These are phyloP conservation scores for Apotomis turbidana DNA, from an alignment of 2,888 invertebrate species.

Conservation along the genomic window DNA sequence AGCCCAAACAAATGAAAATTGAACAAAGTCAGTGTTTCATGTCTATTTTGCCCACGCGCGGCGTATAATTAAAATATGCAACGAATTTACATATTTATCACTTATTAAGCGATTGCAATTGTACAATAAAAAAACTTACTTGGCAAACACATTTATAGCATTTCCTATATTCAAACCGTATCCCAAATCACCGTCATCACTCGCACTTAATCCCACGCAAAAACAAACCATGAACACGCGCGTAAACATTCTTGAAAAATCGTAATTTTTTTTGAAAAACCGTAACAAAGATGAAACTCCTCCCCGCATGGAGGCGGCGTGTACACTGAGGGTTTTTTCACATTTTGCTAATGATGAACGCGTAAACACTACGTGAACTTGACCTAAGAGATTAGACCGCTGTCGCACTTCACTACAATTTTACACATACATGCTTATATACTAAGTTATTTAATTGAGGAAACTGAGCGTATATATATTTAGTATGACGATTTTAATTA, in stretches of 20 bases:
- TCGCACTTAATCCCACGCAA: constrained; percentile 57
- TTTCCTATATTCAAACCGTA: constrained; percentile 74
- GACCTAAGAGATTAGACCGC: constrained; percentile 73
- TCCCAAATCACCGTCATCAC: constrained; percentile 67
- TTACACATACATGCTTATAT: constrained; percentile 15
- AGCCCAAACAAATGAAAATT: too few relatives aligned
- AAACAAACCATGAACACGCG: constrained; percentile 56
- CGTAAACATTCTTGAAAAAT: constrained; percentile 53
- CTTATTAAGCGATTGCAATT: constrained; percentile 14
- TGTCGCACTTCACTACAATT: constrained; percentile 41
- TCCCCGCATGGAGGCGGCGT: constrained; percentile 57
- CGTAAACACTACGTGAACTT: constrained; percentile 75
- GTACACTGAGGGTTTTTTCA: constrained; percentile 71
- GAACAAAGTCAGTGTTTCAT: too few relatives aligned
- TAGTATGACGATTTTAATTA: not conserved
- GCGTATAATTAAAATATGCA: constrained; percentile 8
- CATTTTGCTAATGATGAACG: constrained; percentile 72
- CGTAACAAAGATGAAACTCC: constrained; percentile 46
- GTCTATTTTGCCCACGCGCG: too few relatives aligned
- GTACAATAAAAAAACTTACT: constrained; percentile 61
- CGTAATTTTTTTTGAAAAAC: constrained; percentile 44
- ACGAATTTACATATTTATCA: constrained; percentile 16
- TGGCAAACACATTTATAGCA: constrained; percentile 77
- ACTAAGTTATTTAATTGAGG: constrained; percentile 11
- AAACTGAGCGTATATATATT: constrained; percentile 1